Evolutionary conservation across 2,797 vertebrate species (phyloP).

Genomic region (Margarornis squamiger): DNA sequence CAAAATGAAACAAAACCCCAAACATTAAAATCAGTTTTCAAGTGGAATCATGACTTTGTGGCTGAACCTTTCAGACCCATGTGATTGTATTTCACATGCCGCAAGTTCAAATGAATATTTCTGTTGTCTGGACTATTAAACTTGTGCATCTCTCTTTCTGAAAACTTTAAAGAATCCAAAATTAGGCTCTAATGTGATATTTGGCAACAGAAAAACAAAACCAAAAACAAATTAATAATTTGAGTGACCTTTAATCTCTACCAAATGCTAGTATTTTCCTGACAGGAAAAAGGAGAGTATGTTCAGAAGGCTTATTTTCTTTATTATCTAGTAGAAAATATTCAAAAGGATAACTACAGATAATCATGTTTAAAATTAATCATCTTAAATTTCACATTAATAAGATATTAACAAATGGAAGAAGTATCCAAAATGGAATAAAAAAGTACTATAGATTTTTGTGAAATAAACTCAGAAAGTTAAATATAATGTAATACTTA

Average conservation of each 20-base stretch:
- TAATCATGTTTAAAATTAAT: background rate
- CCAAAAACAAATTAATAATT: background rate
- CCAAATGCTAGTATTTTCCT: background rate
- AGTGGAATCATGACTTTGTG: background rate
- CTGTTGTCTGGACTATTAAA: background rate
- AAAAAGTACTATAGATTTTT: fast-evolving
- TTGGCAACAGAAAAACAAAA: background rate
- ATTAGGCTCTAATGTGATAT: background rate
- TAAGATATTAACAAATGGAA: background rate
- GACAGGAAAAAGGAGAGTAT: background rate
- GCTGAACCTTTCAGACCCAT: background rate
- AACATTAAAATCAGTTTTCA: background rate
- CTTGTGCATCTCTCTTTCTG: background rate
- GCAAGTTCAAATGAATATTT: background rate
- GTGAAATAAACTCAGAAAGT: background rate
- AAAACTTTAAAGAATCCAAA: background rate
- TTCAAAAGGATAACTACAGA: background rate
- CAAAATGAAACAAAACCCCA: background rate
- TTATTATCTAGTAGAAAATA: background rate
- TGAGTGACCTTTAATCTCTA: background rate
- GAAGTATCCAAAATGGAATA: background rate
- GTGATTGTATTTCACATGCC: background rate
- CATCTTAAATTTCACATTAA: background rate
- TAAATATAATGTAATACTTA: background rate
- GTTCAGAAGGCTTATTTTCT: background rate